A percentile compares a stretch with the other conserved stretches of the same genome.
These are phyloP conservation scores for Plotosus lineatus DNA, from an alignment of 2,113 vertebrate genomes.

Conservation along the genomic window DNA sequence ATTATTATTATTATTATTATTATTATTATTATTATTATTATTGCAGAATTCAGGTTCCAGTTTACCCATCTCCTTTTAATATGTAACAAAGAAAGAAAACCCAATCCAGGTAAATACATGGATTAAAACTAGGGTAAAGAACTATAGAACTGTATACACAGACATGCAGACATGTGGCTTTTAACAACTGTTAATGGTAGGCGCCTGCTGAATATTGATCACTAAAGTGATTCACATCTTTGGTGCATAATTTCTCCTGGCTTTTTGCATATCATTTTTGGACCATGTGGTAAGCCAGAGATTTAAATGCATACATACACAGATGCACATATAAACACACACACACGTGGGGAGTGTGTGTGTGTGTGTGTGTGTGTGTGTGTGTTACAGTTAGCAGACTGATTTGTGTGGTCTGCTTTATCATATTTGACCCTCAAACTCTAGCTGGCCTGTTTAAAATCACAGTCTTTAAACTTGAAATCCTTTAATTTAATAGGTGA, in stretches of 20 bases:
- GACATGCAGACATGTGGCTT: conserved; percentile 24
- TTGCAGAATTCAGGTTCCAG: background rate
- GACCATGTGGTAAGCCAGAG: background rate
- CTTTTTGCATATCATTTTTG: conserved; percentile 4
- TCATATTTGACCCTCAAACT: background rate
- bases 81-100: background rate
- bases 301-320: too few species aligned
- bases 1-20: background rate
- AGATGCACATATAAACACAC: too few species aligned
- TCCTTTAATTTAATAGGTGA: too few species aligned
- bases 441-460: background rate
- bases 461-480: background rate
- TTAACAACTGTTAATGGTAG: conserved; percentile 8
- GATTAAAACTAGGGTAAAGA: too few species aligned
- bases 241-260: background rate
- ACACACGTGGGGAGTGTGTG: too few species aligned
- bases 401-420: background rate
- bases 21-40: background rate
- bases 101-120: background rate
- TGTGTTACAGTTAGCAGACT: background rate
- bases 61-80: background rate
- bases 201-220: conserved; percentile 18
- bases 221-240: conserved; percentile 15
- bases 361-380: too few species aligned
- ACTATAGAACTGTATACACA: background rate